Percentiles rank a stretch among this genome's conserved stretches.
phyloP scores from a whole-genome alignment of 2,113 vertebrate genomes.

The Paradoxurus hermaphroditus region DNA sequence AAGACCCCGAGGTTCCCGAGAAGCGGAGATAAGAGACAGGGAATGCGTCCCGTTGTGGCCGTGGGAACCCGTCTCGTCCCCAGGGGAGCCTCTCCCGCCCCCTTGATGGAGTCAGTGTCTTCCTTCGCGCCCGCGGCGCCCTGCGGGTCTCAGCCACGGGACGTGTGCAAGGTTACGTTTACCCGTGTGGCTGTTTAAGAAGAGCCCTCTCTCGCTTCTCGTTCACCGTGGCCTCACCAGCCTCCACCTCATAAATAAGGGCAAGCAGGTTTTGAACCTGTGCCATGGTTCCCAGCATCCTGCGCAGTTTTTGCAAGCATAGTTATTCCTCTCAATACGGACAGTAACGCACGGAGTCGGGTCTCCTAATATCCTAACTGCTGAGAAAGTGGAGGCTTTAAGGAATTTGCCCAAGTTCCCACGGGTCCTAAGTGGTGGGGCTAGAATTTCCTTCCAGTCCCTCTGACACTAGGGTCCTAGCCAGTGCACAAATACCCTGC shows the following conservation, averaged over 20 bases:
- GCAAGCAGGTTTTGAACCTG: neutral
- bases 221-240: neutral
- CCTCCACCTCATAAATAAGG: neutral
- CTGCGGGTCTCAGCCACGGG: neutral
- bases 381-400: neutral
- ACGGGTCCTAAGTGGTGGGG: neutral
- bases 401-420: neutral
- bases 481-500: neutral
- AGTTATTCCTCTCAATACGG: no score
- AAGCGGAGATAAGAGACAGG: neutral
- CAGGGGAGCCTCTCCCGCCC: neutral
- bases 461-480: neutral
- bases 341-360: neutral
- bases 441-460: neutral
- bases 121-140: neutral
- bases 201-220: neutral
- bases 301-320: no score
- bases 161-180: neutral
- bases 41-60: rapidly evolving
- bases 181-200: no score
- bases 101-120: no score
- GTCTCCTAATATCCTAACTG: neutral
- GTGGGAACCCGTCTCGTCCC: neutral
- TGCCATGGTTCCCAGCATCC: neutral
- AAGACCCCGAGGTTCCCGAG: neutral